Evolutionary conservation across 2,113 vertebrate species (phyloP).

Genomic region (Sinocyclocheilus anshuiensis): DNA sequence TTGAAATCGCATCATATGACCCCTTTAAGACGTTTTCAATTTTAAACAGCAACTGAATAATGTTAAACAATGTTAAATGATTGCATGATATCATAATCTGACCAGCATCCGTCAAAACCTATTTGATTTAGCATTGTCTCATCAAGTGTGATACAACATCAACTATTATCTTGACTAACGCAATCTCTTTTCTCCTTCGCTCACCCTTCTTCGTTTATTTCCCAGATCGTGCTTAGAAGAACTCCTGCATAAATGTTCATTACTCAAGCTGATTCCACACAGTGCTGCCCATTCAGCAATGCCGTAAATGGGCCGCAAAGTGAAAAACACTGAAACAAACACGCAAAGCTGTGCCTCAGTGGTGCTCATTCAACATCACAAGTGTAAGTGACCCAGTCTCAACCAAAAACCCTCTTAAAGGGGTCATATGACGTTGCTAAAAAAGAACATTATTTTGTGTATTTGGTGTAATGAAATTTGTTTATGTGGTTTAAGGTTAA

Average conservation of each 20-base stretch:
- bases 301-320: not conserved
- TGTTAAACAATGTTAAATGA: not conserved
- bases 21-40: not conserved
- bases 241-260: slow-evolving; percentile 10
- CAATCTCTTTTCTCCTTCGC: not conserved
- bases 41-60: not conserved
- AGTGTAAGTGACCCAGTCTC: slow-evolving; percentile 17
- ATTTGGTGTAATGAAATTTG: too few species aligned
- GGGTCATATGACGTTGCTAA: too few species aligned
- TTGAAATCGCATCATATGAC: too few species aligned
- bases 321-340: slow-evolving; percentile 30
- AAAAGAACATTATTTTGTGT: too few species aligned
- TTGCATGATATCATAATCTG: not conserved
- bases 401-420: slow-evolving; percentile 31
- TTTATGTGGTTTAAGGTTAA: too few species aligned
- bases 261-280: slow-evolving; percentile 21
- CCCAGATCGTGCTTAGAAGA: not conserved
- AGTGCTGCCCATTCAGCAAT: slow-evolving; percentile 5
- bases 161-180: not conserved
- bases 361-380: slow-evolving; percentile 12
- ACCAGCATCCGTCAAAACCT: slow-evolving; percentile 59
- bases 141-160: not conserved
- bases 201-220: not conserved
- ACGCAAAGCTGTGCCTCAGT: not conserved
- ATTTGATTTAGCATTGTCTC: slow-evolving; percentile 43